Base-by-base conservation (phyloP, 1,140 invertebrate species). In the Hypothenemus hampei region DNA sequence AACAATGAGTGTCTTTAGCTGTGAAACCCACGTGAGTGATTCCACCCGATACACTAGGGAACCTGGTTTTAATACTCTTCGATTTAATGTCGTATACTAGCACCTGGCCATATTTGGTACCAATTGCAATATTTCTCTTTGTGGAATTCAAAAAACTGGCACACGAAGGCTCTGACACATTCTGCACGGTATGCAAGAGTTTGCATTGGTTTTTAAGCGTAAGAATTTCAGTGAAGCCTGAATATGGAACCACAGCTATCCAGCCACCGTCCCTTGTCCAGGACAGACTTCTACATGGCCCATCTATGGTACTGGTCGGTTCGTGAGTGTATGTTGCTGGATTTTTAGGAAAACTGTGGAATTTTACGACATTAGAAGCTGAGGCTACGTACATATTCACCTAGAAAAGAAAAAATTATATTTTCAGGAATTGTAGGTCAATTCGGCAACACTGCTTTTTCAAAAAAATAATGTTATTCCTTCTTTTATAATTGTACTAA, bases 21-120 rank as follows among this genome's bases (percentile, higher is more conserved):
- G 60, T 68, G 40, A 63, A 68, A 24, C 64, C 60, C 16, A 68
- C 40, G 24, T 63, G 50, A 22, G 61, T 58, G 21, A 69, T 54
- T 11, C 52, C 13, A 1, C 57, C 61, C n/a, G 50, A 40, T 19
- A 62, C 45, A 37, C 61, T 60, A 1, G 62, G 60, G 52, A 61
- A 69, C 22, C 62, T 54, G 22, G 66, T 62, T 24, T 63, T 66
- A 24, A 66, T 60, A 18, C 36, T 59, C 26, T 53, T 58, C 5
- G 53, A 20, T 59, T 70, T 70, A 16, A 70, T 60, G 56, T 72
- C 70, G 50, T 72, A 72, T 24, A 72, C 44, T 6, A 68, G 41
- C 7, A 72, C 58, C 26, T 65, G 60, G 0, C 69, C 67, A 16
- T 48, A 55, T 20, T 61, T 60, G 10, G 68, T 68, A 6, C 70